Evolutionary conservation across 2,797 vertebrate species (phyloP).

Genomic region (Phaenicophaeus curvirostris): DNA sequence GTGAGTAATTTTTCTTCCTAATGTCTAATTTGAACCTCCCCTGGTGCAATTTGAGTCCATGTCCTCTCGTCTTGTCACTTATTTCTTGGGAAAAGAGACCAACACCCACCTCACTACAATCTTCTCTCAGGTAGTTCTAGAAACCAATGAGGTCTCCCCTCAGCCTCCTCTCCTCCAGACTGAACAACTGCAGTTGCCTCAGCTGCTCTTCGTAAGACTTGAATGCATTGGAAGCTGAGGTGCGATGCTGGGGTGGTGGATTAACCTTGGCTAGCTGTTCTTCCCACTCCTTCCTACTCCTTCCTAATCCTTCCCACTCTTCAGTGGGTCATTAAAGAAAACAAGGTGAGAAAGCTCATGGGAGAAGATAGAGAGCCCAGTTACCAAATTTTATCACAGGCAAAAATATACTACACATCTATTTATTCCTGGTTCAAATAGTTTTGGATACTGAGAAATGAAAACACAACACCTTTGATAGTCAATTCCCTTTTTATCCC

Average conservation of each 20-base stretch:
- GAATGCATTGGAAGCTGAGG: not conserved
- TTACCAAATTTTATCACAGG: not conserved
- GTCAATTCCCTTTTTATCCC: accelerated
- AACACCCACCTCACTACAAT: too few species aligned
- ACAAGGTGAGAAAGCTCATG: not conserved
- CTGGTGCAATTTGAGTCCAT: too few species aligned
- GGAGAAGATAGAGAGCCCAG: not conserved
- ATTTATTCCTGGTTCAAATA: accelerated
- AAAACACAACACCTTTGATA: not conserved
- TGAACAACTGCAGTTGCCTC: too few species aligned
- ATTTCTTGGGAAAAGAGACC: too few species aligned
- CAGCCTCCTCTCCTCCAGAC: too few species aligned
- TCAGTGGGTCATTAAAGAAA: not conserved
- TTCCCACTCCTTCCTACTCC: too few species aligned
- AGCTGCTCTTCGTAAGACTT: not conserved
- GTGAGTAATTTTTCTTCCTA: too few species aligned
- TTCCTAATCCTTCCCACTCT: accelerated
- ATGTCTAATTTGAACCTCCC: too few species aligned
- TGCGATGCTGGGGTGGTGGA: not conserved
- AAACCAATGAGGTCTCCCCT: too few species aligned
- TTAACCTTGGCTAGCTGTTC: not conserved
- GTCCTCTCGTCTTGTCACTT: too few species aligned
- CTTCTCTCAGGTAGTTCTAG: too few species aligned
- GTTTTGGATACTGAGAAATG: not conserved
- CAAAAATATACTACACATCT: not conserved